Evolutionary conservation across 2,888 invertebrate genomes (phyloP).

Genomic region (Drosophila borealis): DNA sequence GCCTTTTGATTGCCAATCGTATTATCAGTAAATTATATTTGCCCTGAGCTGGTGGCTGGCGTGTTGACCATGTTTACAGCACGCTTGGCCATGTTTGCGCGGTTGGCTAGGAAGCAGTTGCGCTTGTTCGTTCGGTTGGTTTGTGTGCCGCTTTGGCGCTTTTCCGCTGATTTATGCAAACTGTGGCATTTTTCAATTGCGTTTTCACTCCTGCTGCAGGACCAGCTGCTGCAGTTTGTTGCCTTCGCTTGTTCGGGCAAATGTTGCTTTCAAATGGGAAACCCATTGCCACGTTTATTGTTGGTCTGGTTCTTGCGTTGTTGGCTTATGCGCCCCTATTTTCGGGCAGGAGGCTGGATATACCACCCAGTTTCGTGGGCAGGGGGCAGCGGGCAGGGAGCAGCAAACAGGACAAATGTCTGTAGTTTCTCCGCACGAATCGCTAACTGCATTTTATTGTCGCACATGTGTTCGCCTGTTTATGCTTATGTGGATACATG

Average conservation of each 20-base stretch:
- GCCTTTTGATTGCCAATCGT: conserved; percentile 53
- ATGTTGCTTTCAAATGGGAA: conserved; percentile 73
- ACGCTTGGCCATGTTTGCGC: conserved; percentile 64
- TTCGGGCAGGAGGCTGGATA: conserved; percentile 6
- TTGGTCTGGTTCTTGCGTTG: conserved; percentile 32
- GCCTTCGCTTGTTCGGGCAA: conserved; percentile 43
- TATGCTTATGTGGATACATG: conserved; percentile 47
- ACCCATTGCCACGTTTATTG: conserved; percentile 69
- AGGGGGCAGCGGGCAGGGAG: not conserved
- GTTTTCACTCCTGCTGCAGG: conserved; percentile 66
- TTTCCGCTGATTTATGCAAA: conserved; percentile 79
- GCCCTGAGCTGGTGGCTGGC: conserved; percentile 41
- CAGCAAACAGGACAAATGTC: conserved; percentile 48
- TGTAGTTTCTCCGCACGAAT: conserved; percentile 46
- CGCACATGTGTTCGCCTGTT: conserved; percentile 32
- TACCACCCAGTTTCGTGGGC: not conserved
- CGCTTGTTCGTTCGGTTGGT: conserved; percentile 38
- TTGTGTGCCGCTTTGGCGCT: conserved; percentile 70
- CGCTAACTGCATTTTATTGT: conserved; percentile 76
- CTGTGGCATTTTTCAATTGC: conserved; percentile 79
- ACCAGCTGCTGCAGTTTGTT: conserved; percentile 29
- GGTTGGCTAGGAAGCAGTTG: conserved; percentile 26
- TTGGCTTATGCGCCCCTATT: conserved; percentile 42
- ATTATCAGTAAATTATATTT: conserved; percentile 76
- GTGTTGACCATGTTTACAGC: conserved; percentile 67